Base-by-base conservation (phyloP, 2,888 invertebrate genomes). In the Megastigmus dorsalis region DNA sequence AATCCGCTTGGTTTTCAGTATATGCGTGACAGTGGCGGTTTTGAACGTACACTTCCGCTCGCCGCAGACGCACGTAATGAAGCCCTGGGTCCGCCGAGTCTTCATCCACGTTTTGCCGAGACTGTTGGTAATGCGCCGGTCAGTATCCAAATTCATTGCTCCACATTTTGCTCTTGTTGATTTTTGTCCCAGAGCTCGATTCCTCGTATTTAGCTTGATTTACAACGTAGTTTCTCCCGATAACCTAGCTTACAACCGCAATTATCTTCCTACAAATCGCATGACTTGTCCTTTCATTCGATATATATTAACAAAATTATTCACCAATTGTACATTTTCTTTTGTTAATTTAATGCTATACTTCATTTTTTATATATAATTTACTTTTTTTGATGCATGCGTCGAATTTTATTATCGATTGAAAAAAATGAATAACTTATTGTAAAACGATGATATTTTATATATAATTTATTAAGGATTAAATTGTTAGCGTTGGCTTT, bases 1-100 rank as follows among this genome's bases (percentile, higher is more conserved):
- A n/a, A n/a, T n/a, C n/a, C n/a, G n/a, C n/a, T n/a, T n/a, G n/a
- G n/a, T n/a, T n/a, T 87, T 69, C 91, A 95, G 95, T 89, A 97
- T 97, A 89, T 95, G 96, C 90, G 94, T 96, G 86, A 97, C 97
- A 77, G 98, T 99, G 84, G 95, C 98, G 86, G 97, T 98, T 84
- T 91, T 98, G 84, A 98, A 98, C 90, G 96, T 98, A 83, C 98
- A 98, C 91, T 98, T 98, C 91, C 95, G 99, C 74, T 97, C 97
- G 80, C 97, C 98, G 79, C 96, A 97, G 89, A 99, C 98, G 79
- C 98, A 98, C 91, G 95, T 95, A 81, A 98, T 99, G 98, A 95
- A 97, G 78, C 96, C 95, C 67, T 98, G 98, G 98, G 96, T 98
- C 84, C 94, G 96, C 80, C 92, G 95, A 80, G 95, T 99, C 84